phyloP scores from a whole-genome alignment of 2,113 vertebrate genomes.

The Vireo altiloquus region DNA sequence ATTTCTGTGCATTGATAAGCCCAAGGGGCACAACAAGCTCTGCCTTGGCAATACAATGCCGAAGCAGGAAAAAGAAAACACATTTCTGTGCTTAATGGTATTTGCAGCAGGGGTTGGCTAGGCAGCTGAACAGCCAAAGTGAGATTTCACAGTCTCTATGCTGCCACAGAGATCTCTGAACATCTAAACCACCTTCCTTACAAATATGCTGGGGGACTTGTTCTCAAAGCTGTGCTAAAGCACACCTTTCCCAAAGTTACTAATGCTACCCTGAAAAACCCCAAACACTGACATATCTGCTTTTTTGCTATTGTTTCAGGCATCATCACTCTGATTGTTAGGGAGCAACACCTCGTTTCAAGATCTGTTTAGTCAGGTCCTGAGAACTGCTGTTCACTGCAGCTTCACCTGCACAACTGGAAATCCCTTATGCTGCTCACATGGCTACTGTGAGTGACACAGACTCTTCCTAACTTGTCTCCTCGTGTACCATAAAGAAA shows the following conservation, averaged over 20 bases:
- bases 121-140: background rate
- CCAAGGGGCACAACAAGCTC: background rate
- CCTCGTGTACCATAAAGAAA: background rate
- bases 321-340: background rate
- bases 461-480: background rate
- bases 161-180: background rate
- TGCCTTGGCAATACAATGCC: background rate
- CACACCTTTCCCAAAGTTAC: background rate
- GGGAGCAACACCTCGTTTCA: background rate
- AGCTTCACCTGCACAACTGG: background rate
- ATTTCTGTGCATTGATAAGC: background rate
- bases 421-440: background rate
- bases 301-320: background rate
- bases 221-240: background rate
- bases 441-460: background rate
- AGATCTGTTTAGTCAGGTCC: fast-evolving
- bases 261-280: background rate
- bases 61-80: background rate
- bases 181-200: background rate
- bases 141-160: background rate
- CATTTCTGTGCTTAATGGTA: background rate
- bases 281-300: background rate
- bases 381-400: background rate
- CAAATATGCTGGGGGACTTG: background rate
- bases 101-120: background rate